Percentiles rank a stretch among this genome's conserved stretches.
These are phyloP conservation scores for Ammospiza maritima DNA, from an alignment of 2,797 vertebrate genomes.

Conservation along the genomic window DNA sequence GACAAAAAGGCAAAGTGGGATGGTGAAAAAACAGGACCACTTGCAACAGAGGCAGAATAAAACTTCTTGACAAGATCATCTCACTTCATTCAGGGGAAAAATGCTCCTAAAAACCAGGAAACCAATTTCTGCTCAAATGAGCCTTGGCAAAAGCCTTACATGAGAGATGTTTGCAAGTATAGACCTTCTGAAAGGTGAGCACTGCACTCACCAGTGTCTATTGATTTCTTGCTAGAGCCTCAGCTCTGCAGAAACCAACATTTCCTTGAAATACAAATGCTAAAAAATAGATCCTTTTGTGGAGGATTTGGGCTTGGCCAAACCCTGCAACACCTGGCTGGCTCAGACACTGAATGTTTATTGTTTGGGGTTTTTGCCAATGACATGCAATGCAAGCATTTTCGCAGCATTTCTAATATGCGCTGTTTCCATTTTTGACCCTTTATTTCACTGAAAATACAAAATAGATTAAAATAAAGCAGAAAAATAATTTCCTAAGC, in stretches of 20 bases:
- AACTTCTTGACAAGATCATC: not conserved
- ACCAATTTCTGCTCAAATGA: not conserved
- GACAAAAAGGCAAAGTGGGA: not conserved
- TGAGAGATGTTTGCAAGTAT: not conserved
- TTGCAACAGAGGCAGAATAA: not conserved
- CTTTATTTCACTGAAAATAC: not conserved
- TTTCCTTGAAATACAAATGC: not conserved
- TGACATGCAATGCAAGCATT: not conserved
- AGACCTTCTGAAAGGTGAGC: not conserved
- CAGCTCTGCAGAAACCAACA: not conserved
- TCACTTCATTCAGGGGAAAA: not conserved
- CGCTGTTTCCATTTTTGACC: not conserved
- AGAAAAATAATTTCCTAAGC: not conserved
- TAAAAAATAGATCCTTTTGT: not conserved
- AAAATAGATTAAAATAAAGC: not conserved
- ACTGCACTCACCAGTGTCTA: not conserved
- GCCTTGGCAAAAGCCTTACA: not conserved
- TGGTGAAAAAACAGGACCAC: not conserved
- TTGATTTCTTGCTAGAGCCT: not conserved
- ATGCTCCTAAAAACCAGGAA: not conserved
- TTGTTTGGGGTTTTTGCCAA: not conserved
- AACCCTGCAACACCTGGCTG: not conserved
- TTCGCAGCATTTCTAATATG: not conserved
- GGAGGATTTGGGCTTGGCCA: not conserved
- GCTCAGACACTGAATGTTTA: not conserved